These are phyloP conservation scores for Loriculus beryllinus DNA, from an alignment of 2,797 vertebrate genomes.

Conservation along the genomic window DNA sequence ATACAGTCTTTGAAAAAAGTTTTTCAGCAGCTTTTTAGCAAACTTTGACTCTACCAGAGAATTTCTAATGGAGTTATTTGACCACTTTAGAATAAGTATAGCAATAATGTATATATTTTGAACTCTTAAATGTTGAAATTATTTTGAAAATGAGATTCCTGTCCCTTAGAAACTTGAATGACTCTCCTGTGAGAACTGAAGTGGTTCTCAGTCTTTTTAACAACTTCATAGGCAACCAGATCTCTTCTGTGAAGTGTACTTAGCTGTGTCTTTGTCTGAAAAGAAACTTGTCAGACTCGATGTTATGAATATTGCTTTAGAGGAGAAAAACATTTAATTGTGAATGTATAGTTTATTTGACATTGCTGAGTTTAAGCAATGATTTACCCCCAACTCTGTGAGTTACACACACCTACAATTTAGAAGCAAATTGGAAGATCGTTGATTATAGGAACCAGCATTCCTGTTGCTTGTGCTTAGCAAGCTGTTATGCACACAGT, in stretches of 20 bases:
- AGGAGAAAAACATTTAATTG: background rate
- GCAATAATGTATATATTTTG: background rate
- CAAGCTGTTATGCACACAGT: background rate
- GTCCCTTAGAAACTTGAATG: background rate
- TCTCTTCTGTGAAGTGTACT: background rate
- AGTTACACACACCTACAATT: background rate
- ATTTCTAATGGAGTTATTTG: background rate
- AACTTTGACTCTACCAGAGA: background rate
- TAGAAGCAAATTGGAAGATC: background rate
- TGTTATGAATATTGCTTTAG: background rate
- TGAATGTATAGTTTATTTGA: conserved; percentile 28
- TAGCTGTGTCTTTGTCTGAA: background rate
- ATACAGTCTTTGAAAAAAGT: background rate
- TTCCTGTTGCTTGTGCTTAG: conserved; percentile 33
- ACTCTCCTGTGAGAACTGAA: background rate
- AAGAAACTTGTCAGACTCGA: background rate
- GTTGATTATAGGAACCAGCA: background rate
- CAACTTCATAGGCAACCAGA: background rate
- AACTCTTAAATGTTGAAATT: background rate
- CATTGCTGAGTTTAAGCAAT: background rate
- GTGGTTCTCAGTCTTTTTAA: background rate
- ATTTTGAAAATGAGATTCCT: background rate
- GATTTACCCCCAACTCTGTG: background rate
- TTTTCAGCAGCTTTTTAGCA: background rate
- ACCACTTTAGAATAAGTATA: background rate